Percentiles rank a stretch among this genome's conserved stretches.
Evolutionary conservation across 2,888 invertebrate genomes (phyloP).

Genomic region (Ormyrus nitidulus): DNA sequence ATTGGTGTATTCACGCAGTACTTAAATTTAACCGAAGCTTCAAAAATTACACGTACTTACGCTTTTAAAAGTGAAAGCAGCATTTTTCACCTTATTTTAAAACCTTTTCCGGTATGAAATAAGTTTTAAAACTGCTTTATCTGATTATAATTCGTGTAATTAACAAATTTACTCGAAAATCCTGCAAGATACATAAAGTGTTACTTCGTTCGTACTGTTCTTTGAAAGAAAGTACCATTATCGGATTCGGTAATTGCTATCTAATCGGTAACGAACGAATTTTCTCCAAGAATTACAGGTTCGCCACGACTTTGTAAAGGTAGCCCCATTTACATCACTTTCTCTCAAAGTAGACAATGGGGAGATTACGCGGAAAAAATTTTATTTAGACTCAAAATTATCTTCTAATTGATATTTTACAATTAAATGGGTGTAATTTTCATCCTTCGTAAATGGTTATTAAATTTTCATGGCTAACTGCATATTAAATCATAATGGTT

Average conservation of each 20-base stretch:
- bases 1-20: no score
- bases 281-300: slow-evolving; percentile 20
- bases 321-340: slow-evolving; percentile 18
- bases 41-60: background rate
- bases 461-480: no score
- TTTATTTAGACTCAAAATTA: background rate
- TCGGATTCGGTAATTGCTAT: slow-evolving; percentile 5
- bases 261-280: slow-evolving; percentile 24
- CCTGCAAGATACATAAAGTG: slow-evolving; percentile 22
- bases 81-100: slow-evolving; percentile 2
- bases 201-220: background rate
- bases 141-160: slow-evolving; percentile 14
- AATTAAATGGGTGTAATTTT: background rate
- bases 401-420: background rate
- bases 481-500: background rate
- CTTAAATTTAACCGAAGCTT: no score
- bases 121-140: slow-evolving; percentile 36
- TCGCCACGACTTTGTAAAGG: background rate
- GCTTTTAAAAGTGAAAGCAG: slow-evolving; percentile 38
- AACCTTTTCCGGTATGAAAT: background rate
- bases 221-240: slow-evolving; percentile 5
- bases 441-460: background rate
- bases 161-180: slow-evolving; percentile 3
- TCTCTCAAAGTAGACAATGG: slow-evolving; percentile 25
- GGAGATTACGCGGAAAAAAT: background rate